phyloP scores from a whole-genome alignment of 2,888 invertebrate genomes.

The Himalopsyche japonica region DNA sequence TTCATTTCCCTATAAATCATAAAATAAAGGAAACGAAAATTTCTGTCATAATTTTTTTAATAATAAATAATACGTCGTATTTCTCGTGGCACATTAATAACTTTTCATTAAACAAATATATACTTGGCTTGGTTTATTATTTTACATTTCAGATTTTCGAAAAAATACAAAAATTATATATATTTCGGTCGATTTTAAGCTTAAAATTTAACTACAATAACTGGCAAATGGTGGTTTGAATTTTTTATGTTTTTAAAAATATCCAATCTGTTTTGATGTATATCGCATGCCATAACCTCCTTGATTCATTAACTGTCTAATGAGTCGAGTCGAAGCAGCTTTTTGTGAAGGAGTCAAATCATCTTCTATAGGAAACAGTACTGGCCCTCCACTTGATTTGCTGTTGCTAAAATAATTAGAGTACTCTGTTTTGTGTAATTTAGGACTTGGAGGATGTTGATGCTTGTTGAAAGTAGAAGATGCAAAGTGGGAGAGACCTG shows the following conservation, averaged over 20 bases:
- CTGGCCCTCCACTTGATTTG: constrained; percentile 25
- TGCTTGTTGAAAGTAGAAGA: constrained; percentile 39
- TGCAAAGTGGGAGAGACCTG: constrained; percentile 55
- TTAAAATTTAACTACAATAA: neutral
- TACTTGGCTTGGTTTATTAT: too few relatives aligned
- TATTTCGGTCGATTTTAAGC: too few relatives aligned
- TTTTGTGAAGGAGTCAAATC: constrained; percentile 29
- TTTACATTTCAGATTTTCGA: too few relatives aligned
- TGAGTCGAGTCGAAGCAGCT: constrained; percentile 36
- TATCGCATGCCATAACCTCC: constrained; percentile 40
- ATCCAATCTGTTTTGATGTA: constrained; percentile 29
- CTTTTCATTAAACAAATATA: too few relatives aligned
- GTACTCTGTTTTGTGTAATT: constrained; percentile 32
- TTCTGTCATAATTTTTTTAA: too few relatives aligned
- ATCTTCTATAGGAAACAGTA: constrained; percentile 29
- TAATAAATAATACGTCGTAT: too few relatives aligned
- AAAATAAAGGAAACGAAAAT: too few relatives aligned
- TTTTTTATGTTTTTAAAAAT: constrained; percentile 3
- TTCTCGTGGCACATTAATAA: too few relatives aligned
- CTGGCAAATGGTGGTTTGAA: neutral
- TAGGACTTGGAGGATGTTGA: neutral
- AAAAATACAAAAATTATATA: too few relatives aligned
- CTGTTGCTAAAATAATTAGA: constrained; percentile 32
- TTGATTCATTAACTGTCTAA: constrained; percentile 36
- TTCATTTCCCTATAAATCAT: too few relatives aligned